phyloP scores from a whole-genome alignment of 2,797 vertebrate species.

The Coccyzus lansbergi region DNA sequence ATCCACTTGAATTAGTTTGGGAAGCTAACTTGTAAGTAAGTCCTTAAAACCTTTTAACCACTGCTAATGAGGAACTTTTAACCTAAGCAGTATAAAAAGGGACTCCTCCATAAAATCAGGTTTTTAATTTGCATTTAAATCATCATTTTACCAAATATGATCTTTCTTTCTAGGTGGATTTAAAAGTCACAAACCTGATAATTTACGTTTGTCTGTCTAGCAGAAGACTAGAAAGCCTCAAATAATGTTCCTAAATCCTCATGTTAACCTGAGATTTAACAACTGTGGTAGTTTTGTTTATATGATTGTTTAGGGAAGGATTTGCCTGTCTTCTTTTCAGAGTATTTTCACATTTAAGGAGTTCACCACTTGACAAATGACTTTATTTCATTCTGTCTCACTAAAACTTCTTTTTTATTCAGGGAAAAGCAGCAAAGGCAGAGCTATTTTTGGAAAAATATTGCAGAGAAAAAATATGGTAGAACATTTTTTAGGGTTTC shows the following conservation, averaged over 20 bases:
- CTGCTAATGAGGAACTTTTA: slow-evolving; percentile 30
- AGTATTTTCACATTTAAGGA: neutral
- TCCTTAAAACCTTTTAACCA: slow-evolving; percentile 23
- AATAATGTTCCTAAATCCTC: neutral
- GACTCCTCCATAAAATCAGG: neutral
- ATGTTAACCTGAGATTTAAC: neutral
- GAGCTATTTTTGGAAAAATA: neutral
- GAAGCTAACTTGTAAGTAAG: slow-evolving; percentile 35
- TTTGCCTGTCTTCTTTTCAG: neutral
- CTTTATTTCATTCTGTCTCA: neutral
- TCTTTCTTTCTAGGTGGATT: neutral
- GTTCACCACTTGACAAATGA: neutral
- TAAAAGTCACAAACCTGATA: neutral
- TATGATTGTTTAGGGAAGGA: neutral
- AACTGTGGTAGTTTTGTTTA: neutral
- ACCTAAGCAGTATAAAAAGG: neutral
- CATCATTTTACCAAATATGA: neutral
- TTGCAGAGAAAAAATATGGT: neutral
- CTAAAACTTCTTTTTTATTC: neutral
- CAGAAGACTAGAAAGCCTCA: neutral
- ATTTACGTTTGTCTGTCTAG: neutral
- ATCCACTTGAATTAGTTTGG: neutral
- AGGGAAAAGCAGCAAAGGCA: neutral
- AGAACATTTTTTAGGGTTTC: neutral
- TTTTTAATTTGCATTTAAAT: neutral